These are phyloP conservation scores for Ochropleura plecta DNA, from an alignment of 2,888 invertebrate species.

Conservation along the genomic window DNA sequence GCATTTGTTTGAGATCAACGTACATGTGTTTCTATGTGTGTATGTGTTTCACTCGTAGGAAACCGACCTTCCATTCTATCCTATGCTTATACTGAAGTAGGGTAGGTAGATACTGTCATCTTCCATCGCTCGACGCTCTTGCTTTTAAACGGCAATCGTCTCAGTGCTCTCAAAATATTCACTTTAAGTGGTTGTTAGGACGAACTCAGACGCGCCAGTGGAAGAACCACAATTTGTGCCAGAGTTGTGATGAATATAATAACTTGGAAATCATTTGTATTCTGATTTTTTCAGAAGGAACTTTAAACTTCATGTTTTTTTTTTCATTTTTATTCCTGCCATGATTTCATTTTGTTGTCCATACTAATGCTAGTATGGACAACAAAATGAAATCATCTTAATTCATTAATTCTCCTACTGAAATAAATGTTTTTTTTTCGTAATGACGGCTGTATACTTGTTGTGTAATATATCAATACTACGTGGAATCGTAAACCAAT, in stretches of 20 bases:
- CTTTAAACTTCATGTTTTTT: background rate
- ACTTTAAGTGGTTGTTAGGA: slow-evolving; percentile 36
- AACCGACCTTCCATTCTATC: slow-evolving; percentile 5
- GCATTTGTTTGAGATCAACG: background rate
- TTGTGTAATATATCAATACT: too few species aligned
- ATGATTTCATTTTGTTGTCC: too few species aligned
- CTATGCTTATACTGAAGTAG: background rate
- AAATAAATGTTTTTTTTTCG: too few species aligned
- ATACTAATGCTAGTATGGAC: too few species aligned
- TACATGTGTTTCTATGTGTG: background rate
- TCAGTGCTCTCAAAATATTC: slow-evolving; percentile 55
- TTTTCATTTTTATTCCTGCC: too few species aligned
- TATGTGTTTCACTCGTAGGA: background rate
- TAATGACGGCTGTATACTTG: too few species aligned
- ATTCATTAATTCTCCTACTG: too few species aligned
- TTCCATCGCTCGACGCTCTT: slow-evolving; percentile 33
- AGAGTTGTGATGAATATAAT: slow-evolving; percentile 7
- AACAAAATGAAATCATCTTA: too few species aligned
- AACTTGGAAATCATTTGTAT: slow-evolving; percentile 2
- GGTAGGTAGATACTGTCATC: slow-evolving; percentile 17
- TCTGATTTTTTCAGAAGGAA: background rate
- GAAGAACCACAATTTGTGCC: slow-evolving; percentile 30
- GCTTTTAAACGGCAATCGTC: slow-evolving; percentile 54
- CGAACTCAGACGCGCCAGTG: slow-evolving; percentile 29
- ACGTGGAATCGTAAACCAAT: too few species aligned